phyloP scores from a whole-genome alignment of 2,113 vertebrate genomes.

The Gambusia affinis region DNA sequence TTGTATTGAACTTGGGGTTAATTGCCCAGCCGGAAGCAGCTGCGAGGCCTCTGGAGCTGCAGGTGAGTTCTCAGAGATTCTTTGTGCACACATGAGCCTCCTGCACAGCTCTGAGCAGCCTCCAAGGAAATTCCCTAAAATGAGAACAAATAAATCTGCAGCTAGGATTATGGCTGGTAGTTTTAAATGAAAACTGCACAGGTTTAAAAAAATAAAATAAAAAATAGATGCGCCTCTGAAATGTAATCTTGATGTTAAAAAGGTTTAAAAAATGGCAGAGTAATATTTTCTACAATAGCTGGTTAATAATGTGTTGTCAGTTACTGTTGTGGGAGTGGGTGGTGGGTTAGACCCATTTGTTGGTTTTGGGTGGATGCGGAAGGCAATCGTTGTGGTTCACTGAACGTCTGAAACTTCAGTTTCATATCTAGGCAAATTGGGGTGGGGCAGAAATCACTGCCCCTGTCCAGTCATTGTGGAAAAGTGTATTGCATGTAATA shows the following conservation, averaged over 20 bases:
- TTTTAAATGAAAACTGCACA: background rate
- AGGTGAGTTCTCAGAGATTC: slow-evolving; percentile 62
- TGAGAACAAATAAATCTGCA: slow-evolving; percentile 18
- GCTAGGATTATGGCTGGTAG: background rate
- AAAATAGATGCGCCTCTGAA: no score
- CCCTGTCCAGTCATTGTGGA: background rate
- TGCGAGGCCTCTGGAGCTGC: slow-evolving; percentile 58
- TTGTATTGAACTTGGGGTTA: slow-evolving; percentile 57
- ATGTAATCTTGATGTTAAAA: no score
- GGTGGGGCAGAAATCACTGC: slow-evolving; percentile 15
- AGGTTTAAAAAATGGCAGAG: no score
- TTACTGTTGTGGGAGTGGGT: slow-evolving; percentile 1
- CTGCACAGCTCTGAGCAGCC: slow-evolving; percentile 52
- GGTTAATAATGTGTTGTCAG: slow-evolving; percentile 26
- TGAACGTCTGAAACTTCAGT: slow-evolving; percentile 43
- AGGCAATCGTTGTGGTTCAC: slow-evolving; percentile 43
- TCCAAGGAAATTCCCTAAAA: slow-evolving; percentile 54
- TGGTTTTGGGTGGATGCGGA: slow-evolving; percentile 60
- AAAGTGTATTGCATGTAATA: background rate
- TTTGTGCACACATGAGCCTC: slow-evolving; percentile 53
- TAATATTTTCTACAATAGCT: no score
- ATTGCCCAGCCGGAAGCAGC: slow-evolving; percentile 57
- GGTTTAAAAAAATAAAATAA: no score
- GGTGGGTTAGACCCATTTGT: slow-evolving; percentile 44
- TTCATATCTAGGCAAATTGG: slow-evolving; percentile 54